Conservation (phyloP, 2,888 invertebrate species). For the Pandemis corylana region DNA sequence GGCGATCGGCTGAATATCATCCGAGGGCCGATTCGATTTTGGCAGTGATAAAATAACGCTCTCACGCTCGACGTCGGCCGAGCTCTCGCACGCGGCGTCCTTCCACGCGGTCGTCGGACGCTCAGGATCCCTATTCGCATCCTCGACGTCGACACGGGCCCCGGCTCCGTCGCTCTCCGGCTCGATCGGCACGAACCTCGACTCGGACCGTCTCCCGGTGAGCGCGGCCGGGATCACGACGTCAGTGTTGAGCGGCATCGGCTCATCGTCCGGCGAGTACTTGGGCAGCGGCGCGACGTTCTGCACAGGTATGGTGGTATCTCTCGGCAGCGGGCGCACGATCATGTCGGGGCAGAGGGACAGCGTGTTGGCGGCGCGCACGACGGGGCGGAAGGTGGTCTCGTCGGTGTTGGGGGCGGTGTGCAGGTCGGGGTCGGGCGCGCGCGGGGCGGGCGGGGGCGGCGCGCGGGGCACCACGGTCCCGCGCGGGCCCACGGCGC, state of each 20-base stretch:
- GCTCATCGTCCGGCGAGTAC: constrained; percentile 45
- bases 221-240: constrained; percentile 57
- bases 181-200: constrained; percentile 20
- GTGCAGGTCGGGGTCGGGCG: constrained; percentile 70
- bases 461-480: constrained; percentile 84
- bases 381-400: constrained; percentile 88
- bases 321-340: constrained; percentile 50
- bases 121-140: constrained; percentile 54
- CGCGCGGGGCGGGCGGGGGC: constrained; percentile 55
- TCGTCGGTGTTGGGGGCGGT: constrained; percentile 86
- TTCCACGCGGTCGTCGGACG: constrained; percentile 49
- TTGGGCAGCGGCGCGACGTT: constrained; percentile 46
- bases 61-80: constrained; percentile 55
- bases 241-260: constrained; percentile 52
- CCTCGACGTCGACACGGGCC: neutral
- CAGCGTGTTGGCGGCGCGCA: constrained; percentile 76
- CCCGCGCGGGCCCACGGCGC: constrained; percentile 91
- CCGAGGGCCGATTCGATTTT: constrained; percentile 61
- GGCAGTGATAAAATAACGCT: constrained; percentile 65
- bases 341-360: constrained; percentile 51
- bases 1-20: constrained; percentile 69
- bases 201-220: constrained; percentile 37
- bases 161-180: neutral
- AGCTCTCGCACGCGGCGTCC: constrained; percentile 54
- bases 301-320: constrained; percentile 74